phyloP scores from a whole-genome alignment of 2,888 invertebrate genomes.

The Pomacea canaliculata region DNA sequence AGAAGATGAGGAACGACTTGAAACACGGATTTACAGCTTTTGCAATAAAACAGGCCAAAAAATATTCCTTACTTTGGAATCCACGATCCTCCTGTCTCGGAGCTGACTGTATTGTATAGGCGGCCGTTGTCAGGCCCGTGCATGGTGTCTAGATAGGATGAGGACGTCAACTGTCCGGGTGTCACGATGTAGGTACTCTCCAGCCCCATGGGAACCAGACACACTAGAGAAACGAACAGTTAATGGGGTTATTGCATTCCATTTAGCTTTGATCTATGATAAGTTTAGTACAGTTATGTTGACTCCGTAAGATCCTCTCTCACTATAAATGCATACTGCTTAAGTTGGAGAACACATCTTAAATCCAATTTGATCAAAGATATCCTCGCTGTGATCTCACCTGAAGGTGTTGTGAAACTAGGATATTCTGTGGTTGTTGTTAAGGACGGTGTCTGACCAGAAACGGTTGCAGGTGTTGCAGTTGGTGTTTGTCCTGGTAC shows the following conservation, averaged over 20 bases:
- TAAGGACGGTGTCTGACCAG: constrained; percentile 3
- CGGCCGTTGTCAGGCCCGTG: constrained; percentile 43
- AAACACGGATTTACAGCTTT: too few species aligned
- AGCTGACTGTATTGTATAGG: constrained; percentile 38
- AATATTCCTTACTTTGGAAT: constrained; percentile 43
- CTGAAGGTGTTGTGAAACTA: too few species aligned
- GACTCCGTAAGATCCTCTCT: too few species aligned
- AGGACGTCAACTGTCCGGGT: constrained; percentile 46
- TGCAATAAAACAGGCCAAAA: too few species aligned
- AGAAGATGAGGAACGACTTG: too few species aligned
- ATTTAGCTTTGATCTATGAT: too few species aligned
- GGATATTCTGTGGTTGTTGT: not conserved
- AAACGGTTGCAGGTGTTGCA: constrained; percentile 28
- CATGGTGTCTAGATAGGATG: constrained; percentile 37
- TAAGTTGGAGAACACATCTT: too few species aligned
- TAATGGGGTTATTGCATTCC: too few species aligned
- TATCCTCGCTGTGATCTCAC: too few species aligned
- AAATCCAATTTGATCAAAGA: too few species aligned
- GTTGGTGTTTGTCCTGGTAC: constrained; percentile 24
- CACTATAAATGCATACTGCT: too few species aligned
- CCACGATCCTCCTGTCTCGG: constrained; percentile 44
- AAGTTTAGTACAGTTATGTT: too few species aligned
- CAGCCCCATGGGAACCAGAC: constrained; percentile 52
- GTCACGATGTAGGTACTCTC: constrained; percentile 42
- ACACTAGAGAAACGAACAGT: constrained; percentile 36